phyloP scores from a whole-genome alignment of 1,140 invertebrate species.

The Stegodyphus dumicola region DNA sequence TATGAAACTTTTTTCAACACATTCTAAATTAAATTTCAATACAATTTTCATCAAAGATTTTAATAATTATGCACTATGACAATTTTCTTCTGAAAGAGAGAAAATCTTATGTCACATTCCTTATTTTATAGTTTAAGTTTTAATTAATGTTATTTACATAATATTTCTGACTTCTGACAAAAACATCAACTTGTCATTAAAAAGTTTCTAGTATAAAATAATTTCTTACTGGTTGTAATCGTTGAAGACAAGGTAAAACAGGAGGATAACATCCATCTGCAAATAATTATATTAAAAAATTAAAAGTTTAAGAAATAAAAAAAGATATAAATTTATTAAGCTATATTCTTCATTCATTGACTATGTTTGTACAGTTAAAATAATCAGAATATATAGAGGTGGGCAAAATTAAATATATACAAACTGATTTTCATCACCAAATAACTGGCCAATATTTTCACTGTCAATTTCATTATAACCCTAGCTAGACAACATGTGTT shows the following conservation, averaged over 20 bases:
- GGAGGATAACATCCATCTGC: constrained; percentile 81
- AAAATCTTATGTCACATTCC: too few species aligned
- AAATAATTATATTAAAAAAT: constrained; percentile 30
- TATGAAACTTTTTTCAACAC: too few species aligned
- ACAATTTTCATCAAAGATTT: too few species aligned
- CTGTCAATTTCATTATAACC: too few species aligned
- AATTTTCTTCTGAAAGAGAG: too few species aligned
- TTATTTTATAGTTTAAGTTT: too few species aligned
- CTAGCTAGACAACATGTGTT: neutral
- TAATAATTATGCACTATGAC: too few species aligned
- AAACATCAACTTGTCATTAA: neutral
- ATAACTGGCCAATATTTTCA: too few species aligned
- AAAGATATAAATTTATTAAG: neutral
- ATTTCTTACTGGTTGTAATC: constrained; percentile 73
- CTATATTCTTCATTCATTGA: neutral
- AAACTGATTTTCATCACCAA: too few species aligned
- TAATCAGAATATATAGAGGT: neutral
- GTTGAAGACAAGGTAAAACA: constrained; percentile 87
- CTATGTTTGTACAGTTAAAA: neutral
- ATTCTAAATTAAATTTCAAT: too few species aligned
- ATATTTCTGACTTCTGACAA: too few species aligned
- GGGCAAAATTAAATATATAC: neutral
- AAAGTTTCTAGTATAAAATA: neutral
- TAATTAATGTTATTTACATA: too few species aligned
- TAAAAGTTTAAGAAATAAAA: neutral